Percentiles rank a stretch among this genome's conserved stretches.
Conservation (phyloP, 2,888 invertebrate species). For the Magallana nippona region DNA sequence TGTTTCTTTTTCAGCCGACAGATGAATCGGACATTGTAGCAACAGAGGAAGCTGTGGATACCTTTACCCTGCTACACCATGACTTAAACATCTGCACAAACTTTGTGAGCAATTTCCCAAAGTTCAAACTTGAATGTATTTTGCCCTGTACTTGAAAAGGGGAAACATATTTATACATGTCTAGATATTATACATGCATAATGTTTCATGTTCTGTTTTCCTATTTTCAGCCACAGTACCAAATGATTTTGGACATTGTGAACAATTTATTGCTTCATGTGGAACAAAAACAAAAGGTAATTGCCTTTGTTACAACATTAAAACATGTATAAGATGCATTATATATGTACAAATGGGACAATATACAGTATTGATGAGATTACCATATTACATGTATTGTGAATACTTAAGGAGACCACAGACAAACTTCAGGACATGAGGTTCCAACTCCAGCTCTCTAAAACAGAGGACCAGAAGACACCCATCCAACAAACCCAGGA, state of each 20-base stretch:
- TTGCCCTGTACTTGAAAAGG: neutral
- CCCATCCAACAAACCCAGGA: constrained; percentile 96
- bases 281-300: constrained; percentile 92
- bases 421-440: constrained; percentile 94
- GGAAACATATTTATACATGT: neutral
- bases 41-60: constrained; percentile 93
- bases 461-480: constrained; percentile 93
- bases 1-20: constrained; percentile 65
- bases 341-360: neutral
- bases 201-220: neutral
- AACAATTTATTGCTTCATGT: constrained; percentile 98
- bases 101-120: constrained; percentile 83
- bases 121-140: neutral
- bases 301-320: neutral
- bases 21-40: constrained; percentile 84
- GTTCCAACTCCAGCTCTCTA: constrained; percentile 94
- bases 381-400: neutral
- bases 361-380: neutral
- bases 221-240: constrained; percentile 86
- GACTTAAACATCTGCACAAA: constrained; percentile 99
- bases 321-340: neutral
- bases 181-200: too few species aligned
- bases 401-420: constrained; percentile 84
- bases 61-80: constrained; percentile 98
- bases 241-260: constrained; percentile 97